Evolutionary conservation across 1,140 invertebrate species (phyloP).

Genomic region (Ephestia elutella): DNA sequence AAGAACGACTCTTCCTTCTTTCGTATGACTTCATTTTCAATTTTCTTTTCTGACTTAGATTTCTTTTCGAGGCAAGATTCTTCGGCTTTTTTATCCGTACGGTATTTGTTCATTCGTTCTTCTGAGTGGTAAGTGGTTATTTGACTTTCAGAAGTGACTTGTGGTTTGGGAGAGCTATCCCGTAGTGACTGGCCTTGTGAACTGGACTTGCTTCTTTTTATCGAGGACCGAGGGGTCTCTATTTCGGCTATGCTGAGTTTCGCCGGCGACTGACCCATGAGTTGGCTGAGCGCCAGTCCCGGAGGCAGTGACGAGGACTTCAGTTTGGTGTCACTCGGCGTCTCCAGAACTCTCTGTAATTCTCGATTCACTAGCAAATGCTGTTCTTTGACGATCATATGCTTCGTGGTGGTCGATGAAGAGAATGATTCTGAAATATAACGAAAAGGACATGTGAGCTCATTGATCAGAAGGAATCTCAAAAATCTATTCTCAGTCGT

Average conservation of each 20-base stretch:
- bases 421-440: conserved; percentile 66
- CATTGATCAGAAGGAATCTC: no score
- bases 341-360: conserved; percentile 55
- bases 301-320: conserved; percentile 82
- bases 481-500: no score
- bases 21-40: conserved; percentile 64
- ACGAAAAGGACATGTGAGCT: no score
- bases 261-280: conserved; percentile 55
- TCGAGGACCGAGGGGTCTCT: conserved; percentile 57
- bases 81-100: conserved; percentile 61
- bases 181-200: conserved; percentile 62
- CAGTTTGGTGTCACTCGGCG: conserved; percentile 73
- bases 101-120: conserved; percentile 53
- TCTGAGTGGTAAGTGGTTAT: conserved; percentile 40
- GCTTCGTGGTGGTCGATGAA: conserved; percentile 66
- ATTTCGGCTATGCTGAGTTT: conserved; percentile 69
- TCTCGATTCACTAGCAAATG: conserved; percentile 55
- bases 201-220: conserved; percentile 70
- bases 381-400: conserved; percentile 57
- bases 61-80: conserved; percentile 70
- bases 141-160: conserved; percentile 24
- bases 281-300: conserved; percentile 73
- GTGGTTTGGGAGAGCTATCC: conserved; percentile 45
- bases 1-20: conserved; percentile 79
- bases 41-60: conserved; percentile 73